Evolutionary conservation across 2,888 invertebrate genomes (phyloP), one percentile per base, ranked within the genome.

Genomic region (Leptopterna dolabrata): DNA sequence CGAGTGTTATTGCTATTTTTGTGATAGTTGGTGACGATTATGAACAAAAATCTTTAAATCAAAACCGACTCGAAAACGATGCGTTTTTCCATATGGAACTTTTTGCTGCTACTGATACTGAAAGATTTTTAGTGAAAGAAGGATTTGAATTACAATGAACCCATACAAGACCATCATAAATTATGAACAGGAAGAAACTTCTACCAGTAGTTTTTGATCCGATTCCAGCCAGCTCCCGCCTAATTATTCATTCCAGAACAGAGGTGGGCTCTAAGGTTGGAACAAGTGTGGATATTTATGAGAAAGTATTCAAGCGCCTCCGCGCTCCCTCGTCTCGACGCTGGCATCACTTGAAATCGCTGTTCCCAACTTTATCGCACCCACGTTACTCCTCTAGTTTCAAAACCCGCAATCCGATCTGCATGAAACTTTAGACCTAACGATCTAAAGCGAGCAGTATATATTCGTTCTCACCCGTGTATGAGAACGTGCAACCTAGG

Each of bases 271-370:
- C 9, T 7, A 0, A 11, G 19, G 63, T 63, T 24, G 73, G n/a
- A 36, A 29, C 36, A 36, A 29, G 73, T 73, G 73, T 73, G 29
- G 71, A 71, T 71, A 71, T 71, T 71, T 71, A 73, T 73, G 73
- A 19, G 73, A 41, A 73, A 73, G 73, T 36, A 73, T 73, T n/a
- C 63, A 24, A 63, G 63, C 63, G 2, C 14, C 71, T 71, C 71
- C n/a, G 24, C 71, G 3, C 71, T 29, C 71, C 16, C 73, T 19
- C 36, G 19, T 41, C 73, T 36, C 73, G 73, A 36, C 13, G 70
- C 24, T 19, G 73, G 36, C 7, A 30, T 11, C 16, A 16, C 73
- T 73, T 36, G 13, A 24, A 73, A 73, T 73, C 73, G 30, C 73
- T 73, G 30, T 73, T 73, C 9, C 73, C 29, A 73, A 73, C 73